These are phyloP conservation scores for Mus pahari DNA, from an alignment of 2,113 vertebrate species.

Conservation along the genomic window DNA sequence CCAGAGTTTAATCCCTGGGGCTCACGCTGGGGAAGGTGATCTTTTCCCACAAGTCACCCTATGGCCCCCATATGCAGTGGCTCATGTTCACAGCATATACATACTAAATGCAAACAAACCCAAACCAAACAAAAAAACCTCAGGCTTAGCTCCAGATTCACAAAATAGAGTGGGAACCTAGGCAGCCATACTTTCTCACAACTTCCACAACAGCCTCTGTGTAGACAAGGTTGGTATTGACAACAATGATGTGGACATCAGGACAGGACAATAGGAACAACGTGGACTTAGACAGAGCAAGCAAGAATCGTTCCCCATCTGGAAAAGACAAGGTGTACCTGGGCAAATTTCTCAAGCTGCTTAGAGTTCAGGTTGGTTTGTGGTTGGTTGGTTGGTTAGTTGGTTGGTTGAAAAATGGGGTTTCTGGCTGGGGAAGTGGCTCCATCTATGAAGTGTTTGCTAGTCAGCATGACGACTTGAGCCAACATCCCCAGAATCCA, in stretches of 20 bases:
- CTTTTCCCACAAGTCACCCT: background rate
- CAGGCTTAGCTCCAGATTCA: background rate
- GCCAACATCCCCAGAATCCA: background rate
- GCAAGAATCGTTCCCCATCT: background rate
- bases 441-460: background rate
- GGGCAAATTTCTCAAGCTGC: constrained; percentile 23
- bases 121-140: too few species aligned
- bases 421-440: background rate
- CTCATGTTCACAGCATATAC: background rate
- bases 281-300: background rate
- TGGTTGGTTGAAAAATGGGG: background rate
- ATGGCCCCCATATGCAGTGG: too few species aligned
- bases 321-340: background rate
- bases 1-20: too few species aligned
- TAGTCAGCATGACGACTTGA: background rate
- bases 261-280: background rate
- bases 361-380: background rate
- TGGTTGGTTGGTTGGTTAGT: background rate
- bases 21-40: background rate
- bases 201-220: background rate
- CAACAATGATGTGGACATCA: background rate
- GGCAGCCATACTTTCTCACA: background rate
- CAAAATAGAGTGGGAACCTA: background rate
- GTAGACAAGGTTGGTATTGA: background rate
- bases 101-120: background rate